Evolutionary conservation across 2,888 invertebrate species (phyloP).

Genomic region (Epinotia brunnichana): DNA sequence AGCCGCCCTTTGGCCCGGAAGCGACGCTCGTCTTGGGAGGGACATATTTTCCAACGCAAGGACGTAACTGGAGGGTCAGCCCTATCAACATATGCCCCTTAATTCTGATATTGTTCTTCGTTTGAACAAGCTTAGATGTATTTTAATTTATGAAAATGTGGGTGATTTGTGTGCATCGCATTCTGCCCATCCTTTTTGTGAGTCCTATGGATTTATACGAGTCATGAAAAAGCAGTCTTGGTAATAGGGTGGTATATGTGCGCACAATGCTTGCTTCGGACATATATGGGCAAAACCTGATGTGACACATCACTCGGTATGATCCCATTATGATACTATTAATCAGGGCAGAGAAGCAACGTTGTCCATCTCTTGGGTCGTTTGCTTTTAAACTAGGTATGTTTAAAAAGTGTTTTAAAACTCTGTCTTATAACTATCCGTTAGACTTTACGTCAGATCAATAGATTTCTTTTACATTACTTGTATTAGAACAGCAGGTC

Average conservation of each 20-base stretch:
- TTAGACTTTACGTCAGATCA: background rate
- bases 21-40: slow-evolving; percentile 27
- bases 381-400: background rate
- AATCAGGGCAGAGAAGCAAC: background rate
- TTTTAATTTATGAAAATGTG: slow-evolving; percentile 32
- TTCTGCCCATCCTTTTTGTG: slow-evolving; percentile 10
- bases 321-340: slow-evolving; percentile 9
- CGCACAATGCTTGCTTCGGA: background rate
- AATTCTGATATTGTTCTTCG: background rate
- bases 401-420: background rate
- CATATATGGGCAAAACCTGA: slow-evolving; percentile 5
- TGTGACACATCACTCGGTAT: background rate
- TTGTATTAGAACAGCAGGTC: too few relatives aligned
- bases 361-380: background rate
- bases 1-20: slow-evolving; percentile 71
- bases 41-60: slow-evolving; percentile 2
- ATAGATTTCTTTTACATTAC: background rate
- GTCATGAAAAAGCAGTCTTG: slow-evolving; percentile 10
- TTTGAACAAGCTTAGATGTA: slow-evolving; percentile 49
- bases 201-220: background rate
- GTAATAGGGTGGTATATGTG: slow-evolving; percentile 1
- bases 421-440: background rate
- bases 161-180: slow-evolving; percentile 18
- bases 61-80: background rate
- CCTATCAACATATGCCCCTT: slow-evolving; percentile 2